Base-by-base conservation (phyloP, 2,797 vertebrate genomes). In the Iguana delicatissima region DNA sequence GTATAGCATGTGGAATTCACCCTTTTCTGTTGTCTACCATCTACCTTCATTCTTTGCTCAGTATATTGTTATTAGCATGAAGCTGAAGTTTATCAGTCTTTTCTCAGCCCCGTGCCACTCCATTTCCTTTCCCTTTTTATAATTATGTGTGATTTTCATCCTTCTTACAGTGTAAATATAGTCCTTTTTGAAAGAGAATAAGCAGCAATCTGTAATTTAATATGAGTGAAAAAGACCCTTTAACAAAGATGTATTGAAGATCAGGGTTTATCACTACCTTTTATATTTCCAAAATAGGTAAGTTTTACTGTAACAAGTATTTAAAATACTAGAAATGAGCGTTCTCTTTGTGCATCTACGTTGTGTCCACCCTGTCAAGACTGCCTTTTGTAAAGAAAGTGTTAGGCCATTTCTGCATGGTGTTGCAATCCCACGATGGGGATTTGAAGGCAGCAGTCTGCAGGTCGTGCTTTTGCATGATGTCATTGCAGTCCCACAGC, bases 121-220 rank as follows among this genome's bases (percentile, higher is more conserved):
- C 18, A 29, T 84, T 55, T 67, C n/a, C 46, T 38, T 50, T 26
- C 46, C 5, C 42, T 57, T 85, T 85, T 72, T 57, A 52, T 67
- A 80, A 80, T 35, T 72, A 80, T 80, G n/a, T 80, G 35, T 72
- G 50, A 85, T 5, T 80, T 86, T 90, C 59, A 6, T 62, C 59
- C 59, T n/a, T 80, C 13, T 5, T 24, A n/a, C 50, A 85, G 12
- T 90, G 62, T 86, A 57, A 80, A 57, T 57, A 12, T 85, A 85
- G 80, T 50, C 13, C 50, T 80, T 59, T 80, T 80, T 85, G 73
- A 42, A 42, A 87, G 80, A 76, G 64, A 89, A 46, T 84, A 89
- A 29, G 69, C 91, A 83, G 89, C 3, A 3, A 81, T 80, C 94
- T 69, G 84, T 81, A 38, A 59, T 86, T 91, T 73, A 6, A 84